Evolutionary conservation across 2,113 vertebrate genomes (phyloP), one percentile per base, ranked within the genome.

Genomic region (Calonectris borealis): DNA sequence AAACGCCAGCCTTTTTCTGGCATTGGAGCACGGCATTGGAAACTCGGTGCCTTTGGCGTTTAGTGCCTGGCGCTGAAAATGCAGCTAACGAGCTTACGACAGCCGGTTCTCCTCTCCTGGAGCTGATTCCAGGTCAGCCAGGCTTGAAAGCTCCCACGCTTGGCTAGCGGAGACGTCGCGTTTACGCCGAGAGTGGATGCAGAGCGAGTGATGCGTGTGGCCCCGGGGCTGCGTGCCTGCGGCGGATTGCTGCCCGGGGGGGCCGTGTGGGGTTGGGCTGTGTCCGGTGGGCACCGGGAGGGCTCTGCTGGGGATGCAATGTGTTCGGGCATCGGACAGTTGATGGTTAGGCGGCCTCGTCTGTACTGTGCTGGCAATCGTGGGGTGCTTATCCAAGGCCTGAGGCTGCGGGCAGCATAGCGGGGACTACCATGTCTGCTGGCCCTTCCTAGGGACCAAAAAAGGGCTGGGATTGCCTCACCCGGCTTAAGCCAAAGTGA

Each of bases 181-280:
- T 21, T 57, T 14, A 0, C 11, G 52, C 82, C 79, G 65, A 22
- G 68, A 20, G 24, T 10, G 22, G 42, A 13, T 1, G 9, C 12
- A 2, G 61, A 29, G 34, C 0, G 0, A 42, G 25, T 0, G 4
- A 20, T 0, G 14, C 52, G 70, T 5, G 7, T 25, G 62, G 68
- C 46, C 42, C 66, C 2, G 15, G 36, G 57, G 90, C 75, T 31
- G 22, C 2, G 3, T 57, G 52, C n/a, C 11, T 25, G 29, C 7
- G 2, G 32, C 9, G 49, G 69, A 7, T 32, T 10, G 21, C 31
- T 46, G 57, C 57, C 10, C 5, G 16, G 21, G 31, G 22, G 40
- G 40, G 3, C 10, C 8, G 25, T 0, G 7, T 8, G 38, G 58
- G 48, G 19, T 7, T 46, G 49, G 34, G 40, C 49, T 64, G 57